Base-by-base conservation (phyloP, 2,797 vertebrate genomes). In the Gambusia yucatana region DNA sequence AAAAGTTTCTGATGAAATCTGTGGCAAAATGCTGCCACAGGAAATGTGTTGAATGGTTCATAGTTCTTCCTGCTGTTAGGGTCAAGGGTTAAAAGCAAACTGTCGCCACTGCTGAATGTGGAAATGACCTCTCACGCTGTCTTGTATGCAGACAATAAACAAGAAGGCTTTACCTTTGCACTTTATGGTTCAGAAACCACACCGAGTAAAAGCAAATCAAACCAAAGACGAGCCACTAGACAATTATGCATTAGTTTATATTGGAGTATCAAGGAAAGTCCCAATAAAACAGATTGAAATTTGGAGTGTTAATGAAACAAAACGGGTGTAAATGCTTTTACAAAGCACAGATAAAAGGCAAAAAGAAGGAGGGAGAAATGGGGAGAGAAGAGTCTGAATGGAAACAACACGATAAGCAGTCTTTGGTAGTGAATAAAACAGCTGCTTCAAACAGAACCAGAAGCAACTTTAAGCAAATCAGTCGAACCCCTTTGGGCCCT, bases 1-100 rank as follows among this genome's bases (percentile, higher is more conserved):
- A 82, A 90, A 77, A 72, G 4, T 43, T 92, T 92, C 78, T 89
- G 84, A 88, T 89, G 89, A 90, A 86, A 91, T 87, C 82, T 84
- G 82, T 79, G 72, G 72, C 80, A 91, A 91, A 87, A 81, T 89
- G 90, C 90, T 92, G 82, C 75, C 85, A 91, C 89, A 89, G 87
- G 79, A 81, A 77, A 63, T 82, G 76, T 75, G 83, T 69, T 81
- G 78, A 86, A 88, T 79, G 77, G 79, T 85, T 84, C 73, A 82
- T 76, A 77, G 83, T 74, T 76, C 36, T 77, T 79, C 48, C 73
- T 78, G 77, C 70, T 77, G 77, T 57, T 80, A n/a, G 48, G 73
- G 74, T 77, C 3, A 25, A 83, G 59, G 84, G 84, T 74, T 79
- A 61, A 85, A 87, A 39, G 50, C 57, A 84, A 86, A 85, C 46